Evolutionary conservation across 2,113 vertebrate genomes (phyloP).

Genomic region (Peromyscus californicus): DNA sequence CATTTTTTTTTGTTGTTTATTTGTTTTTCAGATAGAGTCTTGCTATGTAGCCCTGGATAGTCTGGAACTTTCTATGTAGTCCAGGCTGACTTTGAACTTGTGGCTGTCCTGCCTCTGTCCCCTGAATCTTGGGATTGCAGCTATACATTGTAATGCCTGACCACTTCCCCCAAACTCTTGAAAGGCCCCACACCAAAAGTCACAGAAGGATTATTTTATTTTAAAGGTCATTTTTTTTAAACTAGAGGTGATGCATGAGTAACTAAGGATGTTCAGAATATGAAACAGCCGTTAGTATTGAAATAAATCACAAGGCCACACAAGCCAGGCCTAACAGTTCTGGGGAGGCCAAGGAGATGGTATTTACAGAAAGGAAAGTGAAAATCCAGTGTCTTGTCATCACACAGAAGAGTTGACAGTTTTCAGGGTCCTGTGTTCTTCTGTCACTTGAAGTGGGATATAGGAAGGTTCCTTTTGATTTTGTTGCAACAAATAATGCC

Average conservation of each 20-base stretch:
- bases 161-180: not conserved
- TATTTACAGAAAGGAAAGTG: not conserved
- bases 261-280: slow-evolving; percentile 47
- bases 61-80: not conserved
- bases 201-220: not conserved
- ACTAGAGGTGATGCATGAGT: slow-evolving; percentile 3
- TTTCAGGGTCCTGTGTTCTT: not conserved
- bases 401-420: not conserved
- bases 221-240: slow-evolving; percentile 48
- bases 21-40: not conserved
- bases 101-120: not conserved
- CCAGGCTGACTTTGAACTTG: not conserved
- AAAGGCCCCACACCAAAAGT: not conserved
- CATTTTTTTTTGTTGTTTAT: not conserved
- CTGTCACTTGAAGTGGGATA: not conserved
- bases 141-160: not conserved
- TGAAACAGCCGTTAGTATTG: not conserved
- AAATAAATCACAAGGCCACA: slow-evolving; percentile 51
- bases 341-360: not conserved
- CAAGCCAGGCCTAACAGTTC: not conserved
- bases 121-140: not conserved
- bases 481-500: not conserved
- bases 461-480: slow-evolving; percentile 27
- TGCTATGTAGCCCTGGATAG: not conserved
- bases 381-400: not conserved